Percentiles rank a stretch among this genome's conserved stretches.
phyloP scores from a whole-genome alignment of 2,797 vertebrate species.

The Gastrophryne carolinensis region DNA sequence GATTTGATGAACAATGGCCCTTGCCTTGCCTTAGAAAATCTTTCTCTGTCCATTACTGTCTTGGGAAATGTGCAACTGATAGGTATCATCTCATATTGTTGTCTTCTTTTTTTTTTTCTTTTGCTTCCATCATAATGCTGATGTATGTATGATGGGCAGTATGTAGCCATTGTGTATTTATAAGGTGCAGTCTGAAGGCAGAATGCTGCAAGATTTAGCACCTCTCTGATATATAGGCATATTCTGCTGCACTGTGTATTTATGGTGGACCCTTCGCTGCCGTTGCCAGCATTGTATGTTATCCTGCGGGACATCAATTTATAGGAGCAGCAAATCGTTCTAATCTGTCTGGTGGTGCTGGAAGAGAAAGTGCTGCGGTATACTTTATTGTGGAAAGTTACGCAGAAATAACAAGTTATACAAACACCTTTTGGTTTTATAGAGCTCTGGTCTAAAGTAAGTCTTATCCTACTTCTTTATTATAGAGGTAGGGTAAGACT shows the following conservation, averaged over 20 bases:
- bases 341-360: slow-evolving; percentile 22
- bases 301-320: slow-evolving; percentile 5
- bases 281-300: background rate
- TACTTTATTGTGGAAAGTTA: background rate
- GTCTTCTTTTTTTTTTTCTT: too few relatives aligned
- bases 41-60: too few relatives aligned
- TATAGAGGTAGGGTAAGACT: too few relatives aligned
- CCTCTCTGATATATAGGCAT: background rate
- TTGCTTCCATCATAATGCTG: too few relatives aligned
- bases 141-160: too few relatives aligned
- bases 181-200: background rate
- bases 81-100: too few relatives aligned
- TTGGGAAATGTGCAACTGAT: too few relatives aligned
- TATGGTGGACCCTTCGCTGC: slow-evolving; percentile 12
- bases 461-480: too few relatives aligned
- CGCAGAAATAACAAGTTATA: background rate
- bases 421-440: background rate
- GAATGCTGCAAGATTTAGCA: background rate
- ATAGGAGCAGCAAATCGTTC: slow-evolving; percentile 12
- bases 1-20: too few relatives aligned
- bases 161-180: background rate
- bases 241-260: slow-evolving; percentile 33
- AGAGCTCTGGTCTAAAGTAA: background rate
- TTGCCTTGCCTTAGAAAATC: too few relatives aligned
- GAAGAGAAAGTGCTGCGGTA: background rate